phyloP scores from a whole-genome alignment of 2,888 invertebrate genomes.

The Lapara coniferarum region DNA sequence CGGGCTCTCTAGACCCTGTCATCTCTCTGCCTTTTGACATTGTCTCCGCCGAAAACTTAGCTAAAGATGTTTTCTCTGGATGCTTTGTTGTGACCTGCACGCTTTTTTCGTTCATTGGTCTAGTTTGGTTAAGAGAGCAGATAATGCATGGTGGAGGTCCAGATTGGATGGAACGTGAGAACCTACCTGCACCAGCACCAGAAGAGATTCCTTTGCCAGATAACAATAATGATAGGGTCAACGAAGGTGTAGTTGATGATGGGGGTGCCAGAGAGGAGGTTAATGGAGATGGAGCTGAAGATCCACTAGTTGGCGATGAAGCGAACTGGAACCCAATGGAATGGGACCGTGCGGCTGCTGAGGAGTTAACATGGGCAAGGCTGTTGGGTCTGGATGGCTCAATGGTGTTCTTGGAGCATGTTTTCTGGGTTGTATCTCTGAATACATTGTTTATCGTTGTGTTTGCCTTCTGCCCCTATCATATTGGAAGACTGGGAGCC shows the following conservation, averaged over 20 bases:
- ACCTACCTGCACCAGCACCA: slow-evolving; percentile 76
- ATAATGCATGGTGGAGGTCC: slow-evolving; percentile 98
- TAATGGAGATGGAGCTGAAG: slow-evolving; percentile 71
- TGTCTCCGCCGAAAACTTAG: slow-evolving; percentile 95
- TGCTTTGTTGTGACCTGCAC: slow-evolving; percentile 98
- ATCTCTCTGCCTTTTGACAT: slow-evolving; percentile 95
- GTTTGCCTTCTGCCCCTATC: slow-evolving; percentile 98
- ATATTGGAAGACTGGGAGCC: slow-evolving; percentile 94
- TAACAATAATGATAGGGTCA: slow-evolving; percentile 77
- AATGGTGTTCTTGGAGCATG: slow-evolving; percentile 98
- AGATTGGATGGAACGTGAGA: slow-evolving; percentile 95
- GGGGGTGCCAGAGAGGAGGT: slow-evolving; percentile 65
- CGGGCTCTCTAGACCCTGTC: slow-evolving; percentile 93
- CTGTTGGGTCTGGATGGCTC: slow-evolving; percentile 98
- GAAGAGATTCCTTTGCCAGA: slow-evolving; percentile 74
- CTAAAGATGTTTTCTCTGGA: slow-evolving; percentile 97
- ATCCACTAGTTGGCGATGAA: slow-evolving; percentile 87
- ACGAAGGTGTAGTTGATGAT: slow-evolving; percentile 67
- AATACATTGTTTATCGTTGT: slow-evolving; percentile 98
- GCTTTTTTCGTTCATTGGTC: slow-evolving; percentile 96
- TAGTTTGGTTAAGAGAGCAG: slow-evolving; percentile 99
- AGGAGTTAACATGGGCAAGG: slow-evolving; percentile 99
- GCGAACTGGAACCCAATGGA: slow-evolving; percentile 99
- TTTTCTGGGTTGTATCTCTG: slow-evolving; percentile 99
- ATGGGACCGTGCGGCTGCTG: slow-evolving; percentile 98